Evolutionary conservation across 2,113 vertebrate genomes (phyloP).

Genomic region (Macheiramphus alcinus): DNA sequence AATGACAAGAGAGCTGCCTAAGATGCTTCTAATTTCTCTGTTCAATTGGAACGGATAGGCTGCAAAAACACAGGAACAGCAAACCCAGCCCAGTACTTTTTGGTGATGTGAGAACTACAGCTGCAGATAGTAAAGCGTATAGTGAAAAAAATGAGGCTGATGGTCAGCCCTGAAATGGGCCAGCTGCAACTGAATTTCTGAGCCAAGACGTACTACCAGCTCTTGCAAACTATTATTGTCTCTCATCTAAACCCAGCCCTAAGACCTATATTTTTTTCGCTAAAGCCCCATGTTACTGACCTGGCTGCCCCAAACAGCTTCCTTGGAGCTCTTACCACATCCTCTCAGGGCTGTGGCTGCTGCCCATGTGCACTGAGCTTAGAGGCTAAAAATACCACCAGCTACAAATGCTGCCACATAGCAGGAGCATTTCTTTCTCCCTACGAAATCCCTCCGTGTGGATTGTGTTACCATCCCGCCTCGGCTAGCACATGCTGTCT

Average conservation of each 20-base stretch:
- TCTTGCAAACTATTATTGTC: neutral
- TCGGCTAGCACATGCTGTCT: neutral
- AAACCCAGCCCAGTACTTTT: neutral
- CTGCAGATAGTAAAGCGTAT: rapidly evolving
- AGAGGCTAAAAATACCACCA: neutral
- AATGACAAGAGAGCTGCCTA: neutral
- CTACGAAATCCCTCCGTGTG: neutral
- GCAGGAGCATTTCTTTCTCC: neutral
- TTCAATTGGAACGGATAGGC: neutral
- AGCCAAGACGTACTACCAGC: neutral
- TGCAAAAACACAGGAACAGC: neutral
- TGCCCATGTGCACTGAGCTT: neutral
- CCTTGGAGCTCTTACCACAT: neutral
- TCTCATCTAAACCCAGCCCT: neutral
- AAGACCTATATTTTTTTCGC: neutral
- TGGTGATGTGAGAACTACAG: neutral
- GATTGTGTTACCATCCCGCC: neutral
- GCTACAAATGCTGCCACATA: neutral
- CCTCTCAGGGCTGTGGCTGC: neutral
- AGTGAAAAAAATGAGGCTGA: neutral
- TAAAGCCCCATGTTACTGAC: rapidly evolving
- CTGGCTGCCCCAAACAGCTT: neutral
- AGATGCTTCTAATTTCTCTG: neutral
- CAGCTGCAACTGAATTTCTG: neutral
- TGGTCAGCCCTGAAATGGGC: neutral